phyloP scores from a whole-genome alignment of 2,113 vertebrate species.

The Australoheros scitulus region DNA sequence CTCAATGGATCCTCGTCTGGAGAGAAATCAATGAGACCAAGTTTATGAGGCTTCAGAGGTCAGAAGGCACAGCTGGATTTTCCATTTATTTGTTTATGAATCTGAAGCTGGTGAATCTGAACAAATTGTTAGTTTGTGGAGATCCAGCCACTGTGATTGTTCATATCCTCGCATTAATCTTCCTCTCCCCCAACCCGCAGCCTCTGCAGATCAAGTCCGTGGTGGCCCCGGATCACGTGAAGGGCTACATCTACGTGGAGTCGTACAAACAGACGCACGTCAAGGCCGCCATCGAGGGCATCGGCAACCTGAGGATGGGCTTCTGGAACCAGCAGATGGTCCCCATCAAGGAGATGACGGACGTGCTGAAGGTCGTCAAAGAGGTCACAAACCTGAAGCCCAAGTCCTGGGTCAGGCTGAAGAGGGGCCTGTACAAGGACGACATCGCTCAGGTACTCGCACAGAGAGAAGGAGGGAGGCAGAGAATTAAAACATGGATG shows the following conservation, averaged over 20 bases:
- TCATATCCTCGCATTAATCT: not conserved
- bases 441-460: conserved; percentile 91
- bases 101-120: no score
- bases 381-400: conserved; percentile 97
- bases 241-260: conserved; percentile 96
- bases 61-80: no score
- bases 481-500: no score
- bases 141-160: not conserved
- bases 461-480: not conserved
- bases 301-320: conserved; percentile 94
- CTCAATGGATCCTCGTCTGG: no score
- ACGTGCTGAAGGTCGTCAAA: conserved; percentile 96
- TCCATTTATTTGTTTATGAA: no score
- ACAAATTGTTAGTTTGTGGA: no score
- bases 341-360: conserved; percentile 98
- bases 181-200: conserved; percentile 59
- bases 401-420: conserved; percentile 96
- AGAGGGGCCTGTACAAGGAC: conserved; percentile 94
- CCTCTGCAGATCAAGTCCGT: conserved; percentile 95
- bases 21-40: no score
- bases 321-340: conserved; percentile 99
- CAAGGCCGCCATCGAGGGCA: conserved; percentile 93
- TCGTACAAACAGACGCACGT: conserved; percentile 98
- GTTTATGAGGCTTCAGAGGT: no score
- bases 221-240: conserved; percentile 92